Base-by-base conservation (phyloP, 2,888 invertebrate genomes). In the Tetrapedia diversipes region DNA sequence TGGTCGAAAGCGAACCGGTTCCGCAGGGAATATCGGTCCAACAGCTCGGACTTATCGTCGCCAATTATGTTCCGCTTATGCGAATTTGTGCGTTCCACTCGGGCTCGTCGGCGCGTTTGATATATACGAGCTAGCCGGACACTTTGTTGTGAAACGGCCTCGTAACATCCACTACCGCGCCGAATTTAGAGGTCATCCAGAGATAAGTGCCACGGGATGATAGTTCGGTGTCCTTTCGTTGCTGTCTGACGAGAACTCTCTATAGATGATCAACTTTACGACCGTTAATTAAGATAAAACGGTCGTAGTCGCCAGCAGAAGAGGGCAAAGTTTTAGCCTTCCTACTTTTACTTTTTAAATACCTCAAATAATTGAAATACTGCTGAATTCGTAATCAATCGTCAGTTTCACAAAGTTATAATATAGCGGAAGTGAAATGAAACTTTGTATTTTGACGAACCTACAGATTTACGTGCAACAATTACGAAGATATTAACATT, bases 51-150 rank as follows among this genome's bases (percentile, higher is more conserved):
- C 60, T 47, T 80, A 74, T 80, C 80, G 51, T 37, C 45, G 49
- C 65, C 74, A 74, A 66, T 80, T 71, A 80, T 65, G 80, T 65
- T 49, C 67, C 70, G 69, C 59, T 77, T 70, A 74, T 74, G 80
- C 74, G 81, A 80, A 80, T 80, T 73, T 67, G 83, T 81, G 77
- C 77, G 77, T 84, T 81, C 73, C 77, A 81, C 79, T 77, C 34
- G 65, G 74, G 68, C 73, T 67, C 73, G 80, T 80, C 81, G 81
- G 80, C 64, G 16, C 81, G 68, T 81, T 81, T 81, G 77, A 81
- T 72, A 77, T 69, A 73, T 74, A 65, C 37, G 65, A 53, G 59
- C 65, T 39, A 65, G 29, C 43, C 29, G 51, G 47, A 74, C 69
- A 80, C 68, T 80, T 68, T 67, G 77, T 77, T 45, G 77, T 67